Evolutionary conservation across 1,140 invertebrate species (phyloP).

Genomic region (Cherax quadricarinatus): DNA sequence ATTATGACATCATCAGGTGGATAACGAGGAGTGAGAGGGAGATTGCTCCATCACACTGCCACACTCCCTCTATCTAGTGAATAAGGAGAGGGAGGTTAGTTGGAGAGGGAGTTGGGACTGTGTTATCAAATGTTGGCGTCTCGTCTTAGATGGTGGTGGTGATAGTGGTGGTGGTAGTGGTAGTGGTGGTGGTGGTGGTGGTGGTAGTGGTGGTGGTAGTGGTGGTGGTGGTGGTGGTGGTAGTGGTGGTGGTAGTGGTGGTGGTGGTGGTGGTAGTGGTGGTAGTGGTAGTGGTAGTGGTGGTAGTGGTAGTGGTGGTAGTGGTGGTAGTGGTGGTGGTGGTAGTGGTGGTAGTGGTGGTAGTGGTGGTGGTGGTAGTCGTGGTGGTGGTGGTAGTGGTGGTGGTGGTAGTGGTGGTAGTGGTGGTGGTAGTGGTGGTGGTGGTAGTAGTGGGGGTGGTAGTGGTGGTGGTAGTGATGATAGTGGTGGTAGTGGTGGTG

Average conservation of each 20-base stretch:
- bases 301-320: neutral
- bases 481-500: neutral
- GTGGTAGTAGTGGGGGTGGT: no score
- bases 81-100: no score
- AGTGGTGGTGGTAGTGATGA: neutral
- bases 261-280: no score
- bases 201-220: conserved; percentile 1
- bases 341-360: neutral
- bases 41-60: no score
- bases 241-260: neutral
- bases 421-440: no score
- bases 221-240: neutral
- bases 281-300: neutral
- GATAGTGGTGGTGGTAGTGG: neutral
- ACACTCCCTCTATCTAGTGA: no score
- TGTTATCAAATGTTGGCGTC: neutral
- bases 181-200: neutral
- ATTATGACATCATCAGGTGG: no score
- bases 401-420: neutral
- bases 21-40: no score
- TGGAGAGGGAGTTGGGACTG: no score
- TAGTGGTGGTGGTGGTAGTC: neutral
- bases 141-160: neutral
- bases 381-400: neutral
- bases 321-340: neutral